These are phyloP conservation scores for Drosophila takahashii DNA, from an alignment of 1,140 invertebrate species.

Conservation along the genomic window DNA sequence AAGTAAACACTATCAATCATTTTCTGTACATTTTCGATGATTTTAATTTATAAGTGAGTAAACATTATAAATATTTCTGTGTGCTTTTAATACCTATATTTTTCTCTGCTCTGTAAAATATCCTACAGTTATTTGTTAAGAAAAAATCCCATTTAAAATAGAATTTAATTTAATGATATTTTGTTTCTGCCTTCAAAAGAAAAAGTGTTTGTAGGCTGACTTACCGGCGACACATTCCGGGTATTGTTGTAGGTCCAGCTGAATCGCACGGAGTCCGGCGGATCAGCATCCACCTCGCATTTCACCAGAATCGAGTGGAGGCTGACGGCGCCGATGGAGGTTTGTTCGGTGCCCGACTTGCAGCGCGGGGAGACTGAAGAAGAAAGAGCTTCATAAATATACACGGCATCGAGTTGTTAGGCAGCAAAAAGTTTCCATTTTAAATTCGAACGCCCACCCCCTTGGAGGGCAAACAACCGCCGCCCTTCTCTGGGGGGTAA, in stretches of 20 bases:
- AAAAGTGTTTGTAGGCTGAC: slow-evolving; percentile 33
- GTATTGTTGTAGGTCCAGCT: slow-evolving; percentile 93
- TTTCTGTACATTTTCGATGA: no score
- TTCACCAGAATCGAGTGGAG: slow-evolving; percentile 88
- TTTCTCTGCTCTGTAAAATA: no score
- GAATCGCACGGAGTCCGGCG: slow-evolving; percentile 91
- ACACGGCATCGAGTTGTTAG: slow-evolving; percentile 41
- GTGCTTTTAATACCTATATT: no score
- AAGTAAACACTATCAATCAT: no score
- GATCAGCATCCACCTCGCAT: slow-evolving; percentile 93
- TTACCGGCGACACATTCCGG: slow-evolving; percentile 89
- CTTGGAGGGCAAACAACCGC: slow-evolving; percentile 51
- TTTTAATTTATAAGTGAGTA: no score
- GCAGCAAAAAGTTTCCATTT: slow-evolving; percentile 66
- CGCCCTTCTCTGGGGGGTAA: slow-evolving; percentile 36
- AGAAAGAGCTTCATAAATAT: slow-evolving; percentile 61
- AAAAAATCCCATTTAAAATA: neutral
- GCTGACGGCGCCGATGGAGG: slow-evolving; percentile 87
- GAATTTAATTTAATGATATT: neutral
- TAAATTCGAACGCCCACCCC: slow-evolving; percentile 22
- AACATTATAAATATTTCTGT: no score
- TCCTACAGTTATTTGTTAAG: no score
- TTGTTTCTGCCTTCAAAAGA: neutral
- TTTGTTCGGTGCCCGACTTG: slow-evolving; percentile 86
- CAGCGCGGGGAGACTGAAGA: slow-evolving; percentile 88